Base-by-base conservation (phyloP, 2,113 vertebrate species). In the Andinoacara biseriatus region DNA sequence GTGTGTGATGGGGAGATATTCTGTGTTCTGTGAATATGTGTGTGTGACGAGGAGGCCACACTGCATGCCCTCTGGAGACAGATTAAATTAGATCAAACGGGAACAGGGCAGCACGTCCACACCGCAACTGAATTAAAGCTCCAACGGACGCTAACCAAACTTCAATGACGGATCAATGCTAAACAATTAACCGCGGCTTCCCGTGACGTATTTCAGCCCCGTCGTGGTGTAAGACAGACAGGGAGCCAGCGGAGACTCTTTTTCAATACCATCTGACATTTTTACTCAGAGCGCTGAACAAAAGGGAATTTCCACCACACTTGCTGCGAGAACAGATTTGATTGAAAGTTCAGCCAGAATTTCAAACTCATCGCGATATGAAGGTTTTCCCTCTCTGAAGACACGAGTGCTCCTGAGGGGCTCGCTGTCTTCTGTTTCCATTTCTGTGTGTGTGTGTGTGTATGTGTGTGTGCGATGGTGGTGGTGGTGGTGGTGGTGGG, bases 311-410 rank as follows among this genome's bases (percentile, higher is more conserved):
- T 1, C 78, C 75, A n/a, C 13, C 49, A 58, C 72, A 31, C 52
- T 62, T 15, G 8, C 83, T 59, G 67, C 2, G 31, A 80, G 80
- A 84, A 74, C 57, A 33, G 80, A 75, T 83, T 82, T 85, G 86
- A 93, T 90, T 89, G 86, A 90, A 90, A 89, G 88, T 91, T 92
- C 91, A 93, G 82, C 86, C 10, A 3, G 82, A 89, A 88, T 92
- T 88, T 85, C 78, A 87, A 93, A 91, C 59, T 78, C 87, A 77
- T 90, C 82, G 58, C 62, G 69, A 76, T 52, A 81, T 58, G 76
- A 90, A 84, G 83, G 86, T 93, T 74, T 87, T 2, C 76, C 76
- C 79, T 84, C 74, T 87, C 62, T 81, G 80, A 83, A 84, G 78
- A 72, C 65, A 78, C 86, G 46, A 87, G 65, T 83, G 81, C 83